Conservation (phyloP, 1,140 invertebrate species). For the Venturia canescens region DNA sequence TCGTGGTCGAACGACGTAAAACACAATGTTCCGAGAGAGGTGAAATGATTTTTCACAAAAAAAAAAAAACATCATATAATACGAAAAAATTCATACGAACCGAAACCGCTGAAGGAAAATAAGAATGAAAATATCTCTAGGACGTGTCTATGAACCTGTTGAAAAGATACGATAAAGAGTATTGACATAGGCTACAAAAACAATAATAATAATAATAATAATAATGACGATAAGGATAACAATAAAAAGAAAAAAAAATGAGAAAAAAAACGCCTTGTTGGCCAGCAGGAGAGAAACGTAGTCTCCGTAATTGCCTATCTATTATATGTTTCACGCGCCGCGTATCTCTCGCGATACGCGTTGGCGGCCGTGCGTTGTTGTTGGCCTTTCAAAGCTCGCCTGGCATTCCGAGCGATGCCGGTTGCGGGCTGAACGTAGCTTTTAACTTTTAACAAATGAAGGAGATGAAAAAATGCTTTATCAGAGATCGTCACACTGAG, state of each 20-base stretch:
- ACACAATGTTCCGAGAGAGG: slow-evolving; percentile 38
- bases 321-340: slow-evolving; percentile 52
- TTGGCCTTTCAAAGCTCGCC: slow-evolving; percentile 53
- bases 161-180: slow-evolving; percentile 23
- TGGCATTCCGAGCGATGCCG: slow-evolving; percentile 52
- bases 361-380: slow-evolving; percentile 50
- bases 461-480: background rate
- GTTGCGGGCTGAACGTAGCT: slow-evolving; percentile 33
- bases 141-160: slow-evolving; percentile 11
- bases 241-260: background rate
- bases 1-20: slow-evolving; percentile 28
- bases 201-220: too few species aligned
- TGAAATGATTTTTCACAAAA: slow-evolving; percentile 2
- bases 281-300: slow-evolving; percentile 21
- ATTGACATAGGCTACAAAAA: background rate
- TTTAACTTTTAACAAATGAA: background rate
- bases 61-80: background rate
- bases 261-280: slow-evolving; percentile 14
- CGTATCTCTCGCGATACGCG: slow-evolving; percentile 54
- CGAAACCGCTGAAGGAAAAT: background rate
- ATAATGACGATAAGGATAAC: too few species aligned
- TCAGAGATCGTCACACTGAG: background rate
- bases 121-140: background rate
- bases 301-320: slow-evolving; percentile 41
- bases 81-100: background rate